Evolutionary conservation across 2,797 vertebrate species (phyloP), one percentile per base, ranked within the genome.

Genomic region (Tangara arthus): DNA sequence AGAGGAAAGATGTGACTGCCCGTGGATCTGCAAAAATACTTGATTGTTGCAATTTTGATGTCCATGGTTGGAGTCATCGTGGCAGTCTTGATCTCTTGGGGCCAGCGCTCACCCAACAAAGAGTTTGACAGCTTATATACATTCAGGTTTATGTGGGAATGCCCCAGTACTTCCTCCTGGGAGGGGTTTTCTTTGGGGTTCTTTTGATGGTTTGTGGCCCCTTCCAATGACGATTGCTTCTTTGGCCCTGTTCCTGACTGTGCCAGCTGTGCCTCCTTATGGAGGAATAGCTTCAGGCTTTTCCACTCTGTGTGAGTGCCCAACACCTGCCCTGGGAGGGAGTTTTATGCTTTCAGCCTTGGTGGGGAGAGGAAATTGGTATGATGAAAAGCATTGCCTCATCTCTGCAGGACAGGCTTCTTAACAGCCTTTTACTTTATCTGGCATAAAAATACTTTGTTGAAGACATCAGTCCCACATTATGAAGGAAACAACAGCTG

Each of bases 11-110:
- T 55, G 15, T 27, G 16, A 28, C 18, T 1, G 0, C 53, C 6
- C 0, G 0, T 55, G 32, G 23, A 72, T 24, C 27, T n/a, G 41
- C 23, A 66, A 42, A 2, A 23, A 66, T 16, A 47, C 14, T 55
- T 72, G 22, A 32, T 71, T 27, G 10, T 27, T 78, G 46, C 26
- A 8, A 32, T 65, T 70, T 41, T 5, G 9, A 13, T 53, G 34
- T 41, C 30, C 3, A 1, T 41, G 34, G 22, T 22, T 47, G 41
- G 47, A 72, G 32, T 66, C 39, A 28, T 72, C 21, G 1, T 15
- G 46, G 18, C 39, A 65, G 39, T 47, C 39, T 47, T 35, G 32
- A 24, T 72, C 39, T 32, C 2, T 21, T 78, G 32, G 60, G 32
- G 46, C 34, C 23, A 15, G 14, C 14, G 32, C 11, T 27, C 53